These are phyloP conservation scores for Strix occidentalis DNA, from an alignment of 2,797 vertebrate genomes.

Conservation along the genomic window DNA sequence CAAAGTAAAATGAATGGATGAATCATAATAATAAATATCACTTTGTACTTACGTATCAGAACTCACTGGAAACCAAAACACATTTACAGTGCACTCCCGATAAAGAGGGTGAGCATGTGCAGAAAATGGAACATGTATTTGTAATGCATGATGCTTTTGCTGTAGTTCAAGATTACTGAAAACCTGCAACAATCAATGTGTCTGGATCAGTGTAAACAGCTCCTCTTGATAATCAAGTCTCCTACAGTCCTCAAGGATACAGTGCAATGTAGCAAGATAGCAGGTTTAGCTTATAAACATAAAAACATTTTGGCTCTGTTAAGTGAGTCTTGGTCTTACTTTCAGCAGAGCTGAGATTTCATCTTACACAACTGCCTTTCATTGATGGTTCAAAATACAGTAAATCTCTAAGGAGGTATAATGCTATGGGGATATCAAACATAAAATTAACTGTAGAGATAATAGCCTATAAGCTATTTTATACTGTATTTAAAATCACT, in stretches of 20 bases:
- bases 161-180: background rate
- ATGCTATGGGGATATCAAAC: constrained; percentile 3
- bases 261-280: background rate
- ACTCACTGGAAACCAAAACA: background rate
- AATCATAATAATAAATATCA: background rate
- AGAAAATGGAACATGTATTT: background rate
- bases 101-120: background rate
- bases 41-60: background rate
- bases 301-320: background rate
- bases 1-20: background rate
- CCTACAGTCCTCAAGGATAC: background rate
- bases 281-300: background rate
- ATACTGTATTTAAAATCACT: background rate
- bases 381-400: background rate
- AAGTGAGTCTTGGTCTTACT: background rate
- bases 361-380: background rate
- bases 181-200: background rate
- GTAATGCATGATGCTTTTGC: background rate
- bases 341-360: background rate
- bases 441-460: background rate
- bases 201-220: background rate
- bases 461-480: background rate
- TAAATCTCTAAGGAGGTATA: background rate
- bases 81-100: background rate
- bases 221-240: background rate